Base-by-base conservation (phyloP, 2,888 invertebrate genomes). In the Hypomecis atomaria region DNA sequence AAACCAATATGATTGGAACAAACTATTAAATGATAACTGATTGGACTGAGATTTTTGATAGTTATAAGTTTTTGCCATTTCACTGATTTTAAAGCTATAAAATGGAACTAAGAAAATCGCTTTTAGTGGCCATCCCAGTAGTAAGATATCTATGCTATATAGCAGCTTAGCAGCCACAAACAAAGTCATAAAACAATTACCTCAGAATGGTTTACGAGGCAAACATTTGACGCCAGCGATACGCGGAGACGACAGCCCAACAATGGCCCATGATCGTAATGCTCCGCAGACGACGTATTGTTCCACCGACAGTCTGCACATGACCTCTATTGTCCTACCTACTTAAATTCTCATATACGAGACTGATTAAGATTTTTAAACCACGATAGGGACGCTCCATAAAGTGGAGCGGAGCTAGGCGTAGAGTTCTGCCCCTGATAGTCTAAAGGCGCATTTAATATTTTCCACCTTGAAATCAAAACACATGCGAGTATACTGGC, bases 191-290 rank as follows among this genome's bases (percentile, higher is more conserved):
- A 75, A 74, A 77, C 75, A 70, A 69, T 71, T 65, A 71, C 71
- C 65, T 50, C 74, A 47, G 71, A 76, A 75, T 71, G 69, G 69
- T 74, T 73, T 77, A 77, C 77, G 74, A 73, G 72, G 71, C 74
- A 71, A 74, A 79, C 69, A 65, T 59, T 67, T 66, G 77, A 68
- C 75, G 74, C 71, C 67, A 70, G 58, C 67, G 76, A 82, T 82
- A 77, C 65, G 59, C 61, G 65, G 59, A 71, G 73, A 64, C 74
- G 65, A 65, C 72, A 78, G 60, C 8, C 50, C 53, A 65, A 84
- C 83, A 86, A 85, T 85, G 79, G 73, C 71, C 69, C 71, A 77
- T 81, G 77, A 78, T 78, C 73, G 67, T 84, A 84, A 86, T 80
- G 75, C 73, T 67, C 60, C 53, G 50, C 74, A 75, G 76, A 83